Conservation (phyloP, 2,797 vertebrate species). For the Spinus olivaceus region DNA sequence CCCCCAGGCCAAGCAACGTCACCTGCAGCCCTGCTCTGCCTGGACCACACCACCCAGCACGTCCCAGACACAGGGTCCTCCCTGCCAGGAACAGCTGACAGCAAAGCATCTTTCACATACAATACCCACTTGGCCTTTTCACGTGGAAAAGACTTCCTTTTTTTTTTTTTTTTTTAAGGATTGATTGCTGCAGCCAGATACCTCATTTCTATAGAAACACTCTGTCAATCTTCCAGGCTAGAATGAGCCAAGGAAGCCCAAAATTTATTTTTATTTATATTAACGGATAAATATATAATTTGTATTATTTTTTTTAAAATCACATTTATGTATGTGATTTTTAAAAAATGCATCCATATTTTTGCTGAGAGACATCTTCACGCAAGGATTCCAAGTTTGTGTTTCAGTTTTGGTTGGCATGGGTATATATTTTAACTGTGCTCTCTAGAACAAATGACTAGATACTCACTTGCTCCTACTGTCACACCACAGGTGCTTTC, state of each 20-base stretch:
- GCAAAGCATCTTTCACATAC: not conserved
- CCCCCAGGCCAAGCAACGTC: not conserved
- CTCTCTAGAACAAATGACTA: not conserved
- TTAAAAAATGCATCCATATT: not conserved
- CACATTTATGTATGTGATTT: not conserved
- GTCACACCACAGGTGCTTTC: not conserved
- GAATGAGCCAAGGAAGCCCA: not conserved
- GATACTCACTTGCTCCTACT: not conserved
- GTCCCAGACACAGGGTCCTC: rapidly evolving
- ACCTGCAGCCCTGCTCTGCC: rapidly evolving
- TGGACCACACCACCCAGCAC: rapidly evolving
- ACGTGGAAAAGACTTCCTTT: not conserved
- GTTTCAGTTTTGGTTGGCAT: not conserved
- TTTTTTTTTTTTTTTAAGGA: not conserved
- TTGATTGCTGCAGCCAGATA: not conserved
- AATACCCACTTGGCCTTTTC: not conserved
- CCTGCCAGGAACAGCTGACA: not conserved
- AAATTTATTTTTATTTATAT: not conserved
- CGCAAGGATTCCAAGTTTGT: not conserved
- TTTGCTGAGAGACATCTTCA: not conserved
- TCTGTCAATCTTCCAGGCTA: not conserved
- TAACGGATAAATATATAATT: not conserved
- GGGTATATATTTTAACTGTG: not conserved
- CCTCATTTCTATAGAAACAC: not conserved
- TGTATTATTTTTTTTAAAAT: not conserved